Evolutionary conservation across 2,888 invertebrate genomes (phyloP), one percentile per base, ranked within the genome.

Genomic region (Invenusta paracnida): DNA sequence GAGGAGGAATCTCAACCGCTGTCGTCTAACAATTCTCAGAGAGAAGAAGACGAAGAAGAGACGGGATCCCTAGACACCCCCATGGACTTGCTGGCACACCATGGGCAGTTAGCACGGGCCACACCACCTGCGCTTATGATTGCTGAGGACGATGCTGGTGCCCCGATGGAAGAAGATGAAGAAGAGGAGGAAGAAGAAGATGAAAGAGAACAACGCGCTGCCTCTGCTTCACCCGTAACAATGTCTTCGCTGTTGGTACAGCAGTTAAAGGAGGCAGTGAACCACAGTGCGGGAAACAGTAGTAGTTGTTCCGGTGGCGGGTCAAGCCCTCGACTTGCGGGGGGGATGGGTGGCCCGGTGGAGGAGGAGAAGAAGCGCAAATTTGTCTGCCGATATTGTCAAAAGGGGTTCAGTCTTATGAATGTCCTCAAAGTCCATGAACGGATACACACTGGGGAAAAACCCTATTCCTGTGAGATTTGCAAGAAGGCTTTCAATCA

Each of bases 391-490:
- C 85, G 48, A 27, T 85, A 28, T 29, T 85, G 85, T 82, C 30
- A 85, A 29, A 85, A 85, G 29, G 85, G 30, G 0, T 85, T 85
- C 30, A 30, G 30, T 30, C 48, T 85, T 83, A 85, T 85, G 85
- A 85, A 85, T 85, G 85, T 85, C 25, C 85, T 85, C 5, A 85
- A 85, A 28, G 85, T 85, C 13, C 84, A 84, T 28, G 84, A 84
- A 66, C 0, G 84, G 23, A 84, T 84, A 84, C 84, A 84, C 82
- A 84, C 84, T 0, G 84, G 84, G 0, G 84, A 84, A 17, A 84
- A 81, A 81, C 84, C 84, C n/a, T 84, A 84, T 83, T 25, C 66
- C 25, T 84, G 84, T 29, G 81, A 67, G 2, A 84, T 84, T 11
- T 84, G 84, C 84, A 66, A 84, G 84, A 84, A 84, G 28, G 84